phyloP scores from a whole-genome alignment of 2,888 invertebrate species.

The Dione vanillae region DNA sequence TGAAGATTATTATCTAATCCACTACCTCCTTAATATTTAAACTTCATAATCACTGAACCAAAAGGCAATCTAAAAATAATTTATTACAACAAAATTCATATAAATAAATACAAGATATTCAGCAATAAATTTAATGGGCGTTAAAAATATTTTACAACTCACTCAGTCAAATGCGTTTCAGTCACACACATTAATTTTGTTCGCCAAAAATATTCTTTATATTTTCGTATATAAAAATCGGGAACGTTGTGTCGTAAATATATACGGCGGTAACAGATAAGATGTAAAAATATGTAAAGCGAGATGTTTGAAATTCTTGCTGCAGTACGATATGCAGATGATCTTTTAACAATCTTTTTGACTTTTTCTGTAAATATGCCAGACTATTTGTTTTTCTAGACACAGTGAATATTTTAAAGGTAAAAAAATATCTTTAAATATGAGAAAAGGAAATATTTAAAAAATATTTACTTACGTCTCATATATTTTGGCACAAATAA shows the following conservation, averaged over 20 bases:
- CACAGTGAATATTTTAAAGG: too few relatives aligned
- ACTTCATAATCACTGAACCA: too few relatives aligned
- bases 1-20: too few relatives aligned
- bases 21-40: too few relatives aligned
- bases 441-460: too few relatives aligned
- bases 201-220: slow-evolving; percentile 5
- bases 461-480: too few relatives aligned
- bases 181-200: slow-evolving; percentile 7
- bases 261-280: slow-evolving; percentile 20
- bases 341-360: slow-evolving; percentile 15
- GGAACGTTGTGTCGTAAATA: slow-evolving; percentile 13
- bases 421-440: too few relatives aligned
- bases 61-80: too few relatives aligned
- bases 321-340: slow-evolving; percentile 18
- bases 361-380: background rate
- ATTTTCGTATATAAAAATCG: slow-evolving; percentile 10
- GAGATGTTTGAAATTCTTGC: slow-evolving; percentile 24
- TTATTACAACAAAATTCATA: background rate
- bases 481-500: too few relatives aligned
- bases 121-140: background rate
- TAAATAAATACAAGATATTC: background rate
- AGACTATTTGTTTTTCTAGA: background rate
- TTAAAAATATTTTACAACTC: slow-evolving; percentile 18
- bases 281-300: slow-evolving; percentile 25
- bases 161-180: slow-evolving; percentile 7